Base-by-base conservation (phyloP, 2,797 vertebrate genomes). In the Trematomus bernacchii region DNA sequence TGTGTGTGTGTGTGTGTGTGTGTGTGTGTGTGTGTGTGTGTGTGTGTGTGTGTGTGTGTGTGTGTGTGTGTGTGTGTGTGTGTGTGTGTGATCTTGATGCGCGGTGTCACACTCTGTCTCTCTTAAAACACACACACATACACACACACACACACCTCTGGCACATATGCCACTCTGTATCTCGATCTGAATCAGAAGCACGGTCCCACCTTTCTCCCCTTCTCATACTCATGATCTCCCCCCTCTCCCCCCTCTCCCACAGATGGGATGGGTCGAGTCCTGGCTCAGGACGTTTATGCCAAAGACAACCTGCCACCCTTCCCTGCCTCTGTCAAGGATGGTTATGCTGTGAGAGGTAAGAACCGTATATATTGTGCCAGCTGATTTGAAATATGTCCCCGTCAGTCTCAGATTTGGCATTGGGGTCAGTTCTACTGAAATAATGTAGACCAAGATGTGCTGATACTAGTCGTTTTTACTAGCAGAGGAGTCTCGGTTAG, bases 281-380 rank as follows among this genome's bases (percentile, higher is more conserved):
- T 99, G 90, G 97, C 98, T 93, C 98, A 99, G 96, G 98, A 99
- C 84, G 97, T 99, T 90, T 99, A 99, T 93, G 98, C 98, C 96
- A 99, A 99, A 97, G 98, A 99, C 95, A 99, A 99, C 94, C 94
- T 99, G 87, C 98, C 98, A 69, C 98, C 98, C 15, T 99, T 99
- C 86, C 98, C 98, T 88, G 98, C 98, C 71, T 99, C 98, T 73
- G 97, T 99, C 86, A 99, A 99, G 94, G 98, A 99, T n/a, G 98
- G 98, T 82, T 99, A 99, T 15, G 98, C 98, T 94, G 98, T 99
- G 88, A 96, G 98, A 97, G 98, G 98, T 99, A 92, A 95, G 85
- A 6, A 27, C 6, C 2, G 3, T 21, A 3, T 7, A 23, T 7
- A 23, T 37, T 18, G 67, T 33, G 47, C 15, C 70, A 59, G 46